Evolutionary conservation across 2,113 vertebrate species (phyloP).

Genomic region (Lycocorax pyrrhopterus): DNA sequence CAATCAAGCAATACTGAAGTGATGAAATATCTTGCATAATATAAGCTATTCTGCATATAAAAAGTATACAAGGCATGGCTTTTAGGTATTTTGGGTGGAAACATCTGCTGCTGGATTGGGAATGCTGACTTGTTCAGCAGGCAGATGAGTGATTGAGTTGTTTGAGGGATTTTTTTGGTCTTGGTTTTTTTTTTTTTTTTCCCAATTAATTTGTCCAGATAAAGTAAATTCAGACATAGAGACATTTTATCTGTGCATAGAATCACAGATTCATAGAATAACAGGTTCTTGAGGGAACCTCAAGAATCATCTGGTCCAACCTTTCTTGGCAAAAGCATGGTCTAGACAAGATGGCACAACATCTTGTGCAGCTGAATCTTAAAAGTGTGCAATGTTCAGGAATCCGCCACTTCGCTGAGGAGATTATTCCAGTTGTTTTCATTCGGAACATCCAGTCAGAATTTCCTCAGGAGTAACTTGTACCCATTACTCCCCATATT

Average conservation of each 20-base stretch:
- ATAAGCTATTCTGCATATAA: neutral
- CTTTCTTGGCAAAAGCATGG: neutral
- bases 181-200: neutral
- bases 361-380: neutral
- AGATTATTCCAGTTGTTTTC: neutral
- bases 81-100: neutral
- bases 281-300: neutral
- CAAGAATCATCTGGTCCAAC: neutral
- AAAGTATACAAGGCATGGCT: neutral
- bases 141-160: neutral
- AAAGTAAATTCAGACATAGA: neutral
- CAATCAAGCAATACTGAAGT: neutral
- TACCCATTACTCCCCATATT: neutral
- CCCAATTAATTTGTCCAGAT: neutral
- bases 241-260: neutral
- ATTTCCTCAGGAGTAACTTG: neutral
- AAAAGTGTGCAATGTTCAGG: neutral
- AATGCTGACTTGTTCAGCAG: neutral
- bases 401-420: neutral
- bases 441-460: neutral
- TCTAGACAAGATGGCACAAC: neutral
- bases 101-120: neutral
- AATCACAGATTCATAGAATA: neutral
- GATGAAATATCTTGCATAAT: neutral
- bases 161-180: neutral